A percentile compares a stretch with the other conserved stretches of the same genome.
Conservation (phyloP, 2,797 vertebrate genomes). For the Masticophis lateralis region DNA sequence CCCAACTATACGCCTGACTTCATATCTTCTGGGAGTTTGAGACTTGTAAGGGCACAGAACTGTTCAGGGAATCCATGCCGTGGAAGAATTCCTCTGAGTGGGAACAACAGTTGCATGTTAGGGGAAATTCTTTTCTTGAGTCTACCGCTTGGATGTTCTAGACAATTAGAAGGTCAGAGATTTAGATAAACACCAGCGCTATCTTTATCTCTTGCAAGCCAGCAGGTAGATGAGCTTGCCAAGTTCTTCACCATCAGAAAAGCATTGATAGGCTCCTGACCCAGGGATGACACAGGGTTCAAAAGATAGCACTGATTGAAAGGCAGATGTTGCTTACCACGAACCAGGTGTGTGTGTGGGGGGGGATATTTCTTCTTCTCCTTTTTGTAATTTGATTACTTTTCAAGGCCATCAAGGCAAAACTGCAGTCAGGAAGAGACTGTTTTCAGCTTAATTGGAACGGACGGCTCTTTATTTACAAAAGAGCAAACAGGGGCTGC, state of each 20-base stretch:
- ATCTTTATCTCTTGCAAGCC: background rate
- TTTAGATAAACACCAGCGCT: background rate
- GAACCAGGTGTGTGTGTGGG: constrained; percentile 40
- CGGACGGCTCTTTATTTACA: constrained; percentile 28
- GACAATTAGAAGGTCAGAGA: background rate
- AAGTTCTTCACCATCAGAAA: background rate
- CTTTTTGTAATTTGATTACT: constrained; percentile 50
- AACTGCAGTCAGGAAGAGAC: constrained; percentile 44
- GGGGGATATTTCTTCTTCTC: background rate
- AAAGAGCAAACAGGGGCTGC: constrained; percentile 41
- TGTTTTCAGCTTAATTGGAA: constrained; percentile 54
- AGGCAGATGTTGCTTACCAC: constrained; percentile 57
- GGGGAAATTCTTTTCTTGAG: background rate
- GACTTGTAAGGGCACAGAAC: background rate
- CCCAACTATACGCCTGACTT: background rate
- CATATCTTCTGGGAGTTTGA: background rate
- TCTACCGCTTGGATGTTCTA: background rate
- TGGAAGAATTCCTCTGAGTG: background rate
- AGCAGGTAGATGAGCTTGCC: background rate
- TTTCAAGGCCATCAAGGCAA: constrained; percentile 62
- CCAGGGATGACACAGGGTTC: constrained; percentile 32
- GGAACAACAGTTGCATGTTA: background rate
- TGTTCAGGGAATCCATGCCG: background rate
- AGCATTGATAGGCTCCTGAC: constrained; percentile 16
- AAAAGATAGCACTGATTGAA: constrained; percentile 38